Evolutionary conservation across 1,140 invertebrate species (phyloP).

Genomic region (Drosophila pseudoananassae): DNA sequence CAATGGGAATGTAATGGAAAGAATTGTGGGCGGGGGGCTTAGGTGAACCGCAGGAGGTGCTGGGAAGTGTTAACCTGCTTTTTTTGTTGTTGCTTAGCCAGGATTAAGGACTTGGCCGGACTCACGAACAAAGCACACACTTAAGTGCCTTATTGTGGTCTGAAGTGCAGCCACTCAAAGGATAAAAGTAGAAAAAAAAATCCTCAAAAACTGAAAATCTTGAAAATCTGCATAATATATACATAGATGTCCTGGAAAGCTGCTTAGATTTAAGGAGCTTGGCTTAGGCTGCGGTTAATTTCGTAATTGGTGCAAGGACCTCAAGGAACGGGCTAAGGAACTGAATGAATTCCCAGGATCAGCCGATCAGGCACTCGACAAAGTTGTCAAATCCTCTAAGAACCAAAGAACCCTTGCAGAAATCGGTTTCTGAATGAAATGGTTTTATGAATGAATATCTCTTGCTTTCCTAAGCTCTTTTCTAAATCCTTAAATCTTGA

Average conservation of each 20-base stretch:
- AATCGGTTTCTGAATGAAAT: constrained; percentile 1
- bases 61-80: constrained; percentile 63
- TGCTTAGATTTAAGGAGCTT: constrained; percentile 27
- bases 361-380: constrained; percentile 14
- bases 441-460: not conserved
- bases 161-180: constrained; percentile 66
- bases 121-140: constrained; percentile 62
- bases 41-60: constrained; percentile 56
- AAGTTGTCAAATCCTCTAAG: constrained; percentile 24
- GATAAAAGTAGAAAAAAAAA: constrained; percentile 1
- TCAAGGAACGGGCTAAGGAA: constrained; percentile 12
- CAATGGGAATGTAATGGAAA: not conserved
- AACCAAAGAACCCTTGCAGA: constrained; percentile 7
- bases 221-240: not conserved
- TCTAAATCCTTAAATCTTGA: not conserved
- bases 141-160: constrained; percentile 65
- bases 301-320: constrained; percentile 5
- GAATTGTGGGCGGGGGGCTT: constrained; percentile 24
- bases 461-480: not conserved
- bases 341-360: constrained; percentile 41
- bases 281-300: constrained; percentile 46
- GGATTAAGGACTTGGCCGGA: constrained; percentile 52
- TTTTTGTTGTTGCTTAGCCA: not conserved
- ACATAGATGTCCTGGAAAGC: constrained; percentile 4
- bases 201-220: not conserved